Percentiles rank a stretch among this genome's conserved stretches.
These are phyloP conservation scores for Polia nebulosa DNA, from an alignment of 2,888 invertebrate species.

Conservation along the genomic window DNA sequence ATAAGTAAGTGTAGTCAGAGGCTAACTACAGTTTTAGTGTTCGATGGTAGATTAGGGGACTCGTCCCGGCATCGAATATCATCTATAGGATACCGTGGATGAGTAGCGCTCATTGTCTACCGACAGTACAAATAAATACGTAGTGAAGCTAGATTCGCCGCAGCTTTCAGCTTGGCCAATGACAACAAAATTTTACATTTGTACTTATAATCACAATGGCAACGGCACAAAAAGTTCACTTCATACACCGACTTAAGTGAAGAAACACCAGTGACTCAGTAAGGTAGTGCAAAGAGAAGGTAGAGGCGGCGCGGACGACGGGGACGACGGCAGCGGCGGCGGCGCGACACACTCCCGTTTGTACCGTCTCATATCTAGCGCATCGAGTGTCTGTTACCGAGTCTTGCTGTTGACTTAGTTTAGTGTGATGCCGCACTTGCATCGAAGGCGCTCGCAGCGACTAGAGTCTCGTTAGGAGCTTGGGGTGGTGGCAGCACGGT, in stretches of 20 bases:
- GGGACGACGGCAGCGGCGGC: slow-evolving; percentile 62
- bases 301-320: slow-evolving; percentile 59
- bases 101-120: slow-evolving; percentile 75
- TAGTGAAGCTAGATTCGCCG: slow-evolving; percentile 84
- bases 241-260: slow-evolving; percentile 67
- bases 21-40: slow-evolving; percentile 81
- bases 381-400: slow-evolving; percentile 88
- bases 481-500: slow-evolving; percentile 86
- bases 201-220: slow-evolving; percentile 68
- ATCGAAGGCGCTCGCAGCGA: slow-evolving; percentile 82
- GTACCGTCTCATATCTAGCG: slow-evolving; percentile 87
- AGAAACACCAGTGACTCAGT: slow-evolving; percentile 65
- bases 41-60: slow-evolving; percentile 87
- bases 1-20: slow-evolving; percentile 85
- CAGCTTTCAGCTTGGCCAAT: slow-evolving; percentile 86
- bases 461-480: slow-evolving; percentile 85
- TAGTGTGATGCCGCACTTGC: slow-evolving; percentile 89
- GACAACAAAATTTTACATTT: slow-evolving; percentile 67
- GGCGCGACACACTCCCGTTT: slow-evolving; percentile 77
- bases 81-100: slow-evolving; percentile 82
- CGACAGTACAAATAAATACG: slow-evolving; percentile 69
- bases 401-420: slow-evolving; percentile 89
- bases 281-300: slow-evolving; percentile 61
- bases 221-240: slow-evolving; percentile 71
- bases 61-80: slow-evolving; percentile 79